Conservation (phyloP, 92 coral and sea anemone species). For the Umimayanthus chanpuru region DNA sequence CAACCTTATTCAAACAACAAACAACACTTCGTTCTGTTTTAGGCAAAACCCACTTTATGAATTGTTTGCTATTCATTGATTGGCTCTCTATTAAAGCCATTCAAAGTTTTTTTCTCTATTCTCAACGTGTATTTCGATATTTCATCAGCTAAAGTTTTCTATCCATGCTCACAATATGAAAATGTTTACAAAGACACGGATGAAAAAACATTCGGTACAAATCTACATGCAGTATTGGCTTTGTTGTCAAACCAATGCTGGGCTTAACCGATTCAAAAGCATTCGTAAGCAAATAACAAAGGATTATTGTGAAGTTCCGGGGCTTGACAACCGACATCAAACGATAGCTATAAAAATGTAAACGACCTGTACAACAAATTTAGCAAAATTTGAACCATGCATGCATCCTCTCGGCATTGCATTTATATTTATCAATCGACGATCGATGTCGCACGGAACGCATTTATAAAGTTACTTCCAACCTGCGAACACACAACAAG, state of each 20-base stretch:
- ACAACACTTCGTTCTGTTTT: not conserved
- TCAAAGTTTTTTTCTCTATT: not conserved
- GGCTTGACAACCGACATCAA: constrained; percentile 11
- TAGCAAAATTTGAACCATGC: not conserved
- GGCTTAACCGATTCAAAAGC: constrained; percentile 7
- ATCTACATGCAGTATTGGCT: not conserved
- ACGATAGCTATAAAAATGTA: constrained; percentile 14
- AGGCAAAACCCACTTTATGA: constrained; percentile 1
- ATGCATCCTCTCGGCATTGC: too few relatives aligned
- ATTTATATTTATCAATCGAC: not conserved
- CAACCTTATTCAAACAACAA: not conserved
- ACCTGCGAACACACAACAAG: not conserved
- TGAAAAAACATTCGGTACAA: not conserved
- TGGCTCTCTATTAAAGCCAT: not conserved
- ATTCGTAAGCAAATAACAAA: not conserved
- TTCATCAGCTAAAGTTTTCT: not conserved
- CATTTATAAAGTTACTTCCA: not conserved
- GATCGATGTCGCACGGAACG: not conserved
- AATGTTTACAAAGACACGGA: too few relatives aligned
- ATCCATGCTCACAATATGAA: not conserved
- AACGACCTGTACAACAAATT: not conserved
- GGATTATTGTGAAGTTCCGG: constrained; percentile 18
- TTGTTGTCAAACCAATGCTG: not conserved
- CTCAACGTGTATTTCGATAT: not conserved
- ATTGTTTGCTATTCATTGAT: constrained; percentile 26